phyloP scores from a whole-genome alignment of 2,797 vertebrate species.

The Hyperoplus immaculatus region DNA sequence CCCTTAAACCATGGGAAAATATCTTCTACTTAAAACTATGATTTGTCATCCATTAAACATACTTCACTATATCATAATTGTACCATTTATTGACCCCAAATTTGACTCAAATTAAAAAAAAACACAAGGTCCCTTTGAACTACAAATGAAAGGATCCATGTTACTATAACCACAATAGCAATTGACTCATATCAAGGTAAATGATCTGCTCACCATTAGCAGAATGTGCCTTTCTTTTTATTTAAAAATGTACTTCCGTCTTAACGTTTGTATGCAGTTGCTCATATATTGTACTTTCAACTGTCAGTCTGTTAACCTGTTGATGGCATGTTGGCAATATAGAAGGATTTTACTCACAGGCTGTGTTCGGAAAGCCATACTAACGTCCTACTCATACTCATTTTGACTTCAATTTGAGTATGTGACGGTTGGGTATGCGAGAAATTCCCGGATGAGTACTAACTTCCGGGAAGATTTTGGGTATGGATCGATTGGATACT shows the following conservation, averaged over 20 bases:
- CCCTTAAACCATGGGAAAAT: background rate
- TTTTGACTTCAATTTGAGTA: too few relatives aligned
- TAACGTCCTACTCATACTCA: too few relatives aligned
- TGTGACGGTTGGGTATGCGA: too few relatives aligned
- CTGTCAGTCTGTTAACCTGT: background rate
- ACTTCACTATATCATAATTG: background rate
- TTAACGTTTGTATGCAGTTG: background rate
- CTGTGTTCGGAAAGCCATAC: too few relatives aligned
- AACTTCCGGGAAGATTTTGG: too few relatives aligned
- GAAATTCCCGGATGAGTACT: too few relatives aligned
- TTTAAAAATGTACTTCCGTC: background rate
- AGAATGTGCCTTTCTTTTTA: too few relatives aligned
- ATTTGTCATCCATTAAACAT: background rate
- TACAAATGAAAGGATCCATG: background rate
- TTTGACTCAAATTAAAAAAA: background rate
- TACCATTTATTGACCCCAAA: background rate
- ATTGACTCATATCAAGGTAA: too few relatives aligned
- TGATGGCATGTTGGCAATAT: background rate
- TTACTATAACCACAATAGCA: too few relatives aligned
- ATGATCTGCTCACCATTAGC: background rate
- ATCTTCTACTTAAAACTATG: background rate
- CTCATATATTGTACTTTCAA: background rate
- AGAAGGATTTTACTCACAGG: background rate
- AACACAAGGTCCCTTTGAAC: background rate
- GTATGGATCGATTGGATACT: too few relatives aligned